Percentiles rank a stretch among this genome's conserved stretches.
These are phyloP conservation scores for Piaya cayana DNA, from an alignment of 2,113 vertebrate genomes.

Conservation along the genomic window DNA sequence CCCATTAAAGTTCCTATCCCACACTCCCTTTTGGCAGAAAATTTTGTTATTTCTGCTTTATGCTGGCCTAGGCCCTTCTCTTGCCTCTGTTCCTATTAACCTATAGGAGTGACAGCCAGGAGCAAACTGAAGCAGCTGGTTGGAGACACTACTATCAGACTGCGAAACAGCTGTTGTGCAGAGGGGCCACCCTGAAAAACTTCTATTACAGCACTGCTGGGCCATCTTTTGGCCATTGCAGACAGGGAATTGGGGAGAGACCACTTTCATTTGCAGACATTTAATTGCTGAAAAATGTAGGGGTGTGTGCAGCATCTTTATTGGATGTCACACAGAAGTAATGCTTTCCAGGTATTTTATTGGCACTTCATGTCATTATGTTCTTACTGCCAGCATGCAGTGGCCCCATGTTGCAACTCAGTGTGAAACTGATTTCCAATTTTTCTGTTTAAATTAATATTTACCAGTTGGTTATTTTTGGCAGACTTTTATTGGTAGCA, in stretches of 20 bases:
- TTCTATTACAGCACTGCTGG: constrained; percentile 32
- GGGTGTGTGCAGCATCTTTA: constrained; percentile 38
- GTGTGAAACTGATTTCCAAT: constrained; percentile 40
- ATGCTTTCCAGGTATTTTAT: constrained; percentile 63
- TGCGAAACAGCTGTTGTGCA: constrained; percentile 67
- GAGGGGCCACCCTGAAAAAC: constrained; percentile 64
- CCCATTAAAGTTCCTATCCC: constrained; percentile 69
- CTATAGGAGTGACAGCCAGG: constrained; percentile 61
- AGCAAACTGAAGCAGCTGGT: constrained; percentile 70
- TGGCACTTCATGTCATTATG: background rate
- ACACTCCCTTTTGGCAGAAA: constrained; percentile 53
- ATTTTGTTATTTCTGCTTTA: constrained; percentile 42
- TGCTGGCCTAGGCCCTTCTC: constrained; percentile 49
- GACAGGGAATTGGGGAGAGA: constrained; percentile 24
- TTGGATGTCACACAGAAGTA: constrained; percentile 45
- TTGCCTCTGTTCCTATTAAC: constrained; percentile 56
- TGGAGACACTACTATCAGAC: constrained; percentile 54
- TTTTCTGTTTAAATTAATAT: constrained; percentile 71
- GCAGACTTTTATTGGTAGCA: constrained; percentile 54
- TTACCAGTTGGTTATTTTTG: constrained; percentile 66
- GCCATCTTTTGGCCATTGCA: constrained; percentile 27
- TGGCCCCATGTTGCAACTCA: constrained; percentile 56
- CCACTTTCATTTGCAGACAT: constrained; percentile 44
- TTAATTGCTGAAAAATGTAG: constrained; percentile 64
- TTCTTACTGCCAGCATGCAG: constrained; percentile 58